phyloP scores from a whole-genome alignment of 2,797 vertebrate species.

The Mus caroli region DNA sequence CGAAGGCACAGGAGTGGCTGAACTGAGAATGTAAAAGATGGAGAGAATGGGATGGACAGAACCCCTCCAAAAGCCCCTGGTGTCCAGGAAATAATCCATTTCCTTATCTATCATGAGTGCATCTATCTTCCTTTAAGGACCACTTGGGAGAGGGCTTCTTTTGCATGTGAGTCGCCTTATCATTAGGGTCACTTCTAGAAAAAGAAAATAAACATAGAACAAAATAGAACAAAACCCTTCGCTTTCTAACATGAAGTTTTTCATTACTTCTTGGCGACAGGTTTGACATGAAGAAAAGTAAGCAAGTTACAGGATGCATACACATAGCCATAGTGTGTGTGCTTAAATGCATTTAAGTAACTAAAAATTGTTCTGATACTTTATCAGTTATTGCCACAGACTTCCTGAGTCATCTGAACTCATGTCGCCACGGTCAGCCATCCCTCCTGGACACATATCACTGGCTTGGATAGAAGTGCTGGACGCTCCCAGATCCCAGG shows the following conservation, averaged over 20 bases:
- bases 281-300: neutral
- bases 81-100: neutral
- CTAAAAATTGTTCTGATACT: neutral
- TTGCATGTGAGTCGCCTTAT: neutral
- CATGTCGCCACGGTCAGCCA: neutral
- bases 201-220: too few species aligned
- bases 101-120: neutral
- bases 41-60: neutral
- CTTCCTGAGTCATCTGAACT: neutral
- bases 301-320: neutral
- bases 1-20: neutral
- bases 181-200: neutral
- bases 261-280: neutral
- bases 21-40: neutral
- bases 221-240: neutral
- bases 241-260: conserved; percentile 2
- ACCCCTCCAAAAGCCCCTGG: neutral
- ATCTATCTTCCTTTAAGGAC: neutral
- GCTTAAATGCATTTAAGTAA: neutral
- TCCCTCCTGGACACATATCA: conserved; percentile 40
- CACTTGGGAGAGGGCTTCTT: neutral
- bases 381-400: neutral
- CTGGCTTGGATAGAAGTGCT: neutral
- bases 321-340: neutral
- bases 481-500: neutral